Conservation (phyloP, 1,140 invertebrate genomes). For the Zaprionus gabonicus region DNA sequence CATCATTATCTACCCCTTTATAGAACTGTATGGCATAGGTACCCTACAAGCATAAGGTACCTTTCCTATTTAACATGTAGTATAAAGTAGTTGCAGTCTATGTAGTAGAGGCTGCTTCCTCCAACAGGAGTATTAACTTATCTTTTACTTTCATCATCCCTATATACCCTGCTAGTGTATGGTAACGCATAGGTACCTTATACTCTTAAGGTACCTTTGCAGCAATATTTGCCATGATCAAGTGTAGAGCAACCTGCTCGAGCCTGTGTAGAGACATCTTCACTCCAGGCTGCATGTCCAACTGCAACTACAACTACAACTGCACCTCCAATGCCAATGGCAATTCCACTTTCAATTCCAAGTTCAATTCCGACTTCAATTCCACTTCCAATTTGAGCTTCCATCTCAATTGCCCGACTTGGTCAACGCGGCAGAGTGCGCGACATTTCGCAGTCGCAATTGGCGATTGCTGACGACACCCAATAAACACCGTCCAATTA, state of each 20-base stretch:
- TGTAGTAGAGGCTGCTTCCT: too few relatives aligned
- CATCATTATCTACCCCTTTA: too few relatives aligned
- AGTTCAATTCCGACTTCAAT: conserved; percentile 11
- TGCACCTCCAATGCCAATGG: conserved; percentile 34
- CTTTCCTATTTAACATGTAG: too few relatives aligned
- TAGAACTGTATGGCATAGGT: too few relatives aligned
- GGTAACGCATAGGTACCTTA: not conserved
- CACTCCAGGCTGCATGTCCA: not conserved
- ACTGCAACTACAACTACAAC: not conserved
- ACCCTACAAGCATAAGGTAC: too few relatives aligned
- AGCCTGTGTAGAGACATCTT: conserved; percentile 22
- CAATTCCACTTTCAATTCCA: conserved; percentile 36
- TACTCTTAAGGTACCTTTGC: not conserved
- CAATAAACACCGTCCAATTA: conserved; percentile 77
- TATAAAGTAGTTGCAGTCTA: too few relatives aligned
- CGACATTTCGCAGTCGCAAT: conserved; percentile 54
- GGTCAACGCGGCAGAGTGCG: conserved; percentile 18
- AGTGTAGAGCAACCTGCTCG: not conserved
- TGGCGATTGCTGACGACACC: conserved; percentile 80
- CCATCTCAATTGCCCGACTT: conserved; percentile 42
- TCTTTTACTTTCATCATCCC: too few relatives aligned
- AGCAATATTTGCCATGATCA: not conserved
- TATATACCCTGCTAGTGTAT: too few relatives aligned
- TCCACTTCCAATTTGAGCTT: conserved; percentile 38
- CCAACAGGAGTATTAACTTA: too few relatives aligned